phyloP scores from a whole-genome alignment of 2,113 vertebrate species.

The Nymphicus hollandicus region DNA sequence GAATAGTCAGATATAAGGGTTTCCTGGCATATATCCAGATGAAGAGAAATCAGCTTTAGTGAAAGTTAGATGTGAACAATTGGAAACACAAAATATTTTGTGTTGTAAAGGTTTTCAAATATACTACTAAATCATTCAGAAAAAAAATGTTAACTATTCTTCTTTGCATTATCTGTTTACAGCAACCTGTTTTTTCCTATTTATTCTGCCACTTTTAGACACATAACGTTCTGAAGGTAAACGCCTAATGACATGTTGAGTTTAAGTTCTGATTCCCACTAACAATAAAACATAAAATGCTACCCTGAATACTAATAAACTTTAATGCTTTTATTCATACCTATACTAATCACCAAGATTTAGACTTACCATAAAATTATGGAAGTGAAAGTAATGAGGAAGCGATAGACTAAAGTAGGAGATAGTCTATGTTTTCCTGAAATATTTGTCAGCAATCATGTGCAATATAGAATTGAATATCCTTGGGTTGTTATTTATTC shows the following conservation, averaged over 20 bases:
- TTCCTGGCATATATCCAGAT: background rate
- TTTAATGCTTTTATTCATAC: slow-evolving; percentile 24
- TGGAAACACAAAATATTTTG: background rate
- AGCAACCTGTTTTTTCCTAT: background rate
- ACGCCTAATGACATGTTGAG: background rate
- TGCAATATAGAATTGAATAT: background rate
- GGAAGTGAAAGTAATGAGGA: slow-evolving; percentile 10
- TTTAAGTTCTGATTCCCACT: background rate
- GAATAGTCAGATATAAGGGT: background rate
- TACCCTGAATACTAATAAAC: slow-evolving; percentile 6
- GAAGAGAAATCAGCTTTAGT: background rate
- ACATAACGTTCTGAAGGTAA: background rate
- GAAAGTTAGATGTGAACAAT: background rate
- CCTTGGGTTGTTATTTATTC: background rate
- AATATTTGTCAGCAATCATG: background rate
- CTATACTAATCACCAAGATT: background rate
- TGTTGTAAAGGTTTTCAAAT: background rate
- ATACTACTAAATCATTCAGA: background rate
- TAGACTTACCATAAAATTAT: slow-evolving; percentile 8
- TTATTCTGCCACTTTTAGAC: background rate
- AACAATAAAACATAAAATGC: slow-evolving; percentile 7
- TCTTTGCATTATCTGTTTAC: background rate
- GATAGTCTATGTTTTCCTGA: background rate
- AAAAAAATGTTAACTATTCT: background rate
- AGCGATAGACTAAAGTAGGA: background rate